Percentiles rank a stretch among this genome's conserved stretches.
These are phyloP conservation scores for Huso huso DNA, from an alignment of 2,797 vertebrate genomes.

Conservation along the genomic window DNA sequence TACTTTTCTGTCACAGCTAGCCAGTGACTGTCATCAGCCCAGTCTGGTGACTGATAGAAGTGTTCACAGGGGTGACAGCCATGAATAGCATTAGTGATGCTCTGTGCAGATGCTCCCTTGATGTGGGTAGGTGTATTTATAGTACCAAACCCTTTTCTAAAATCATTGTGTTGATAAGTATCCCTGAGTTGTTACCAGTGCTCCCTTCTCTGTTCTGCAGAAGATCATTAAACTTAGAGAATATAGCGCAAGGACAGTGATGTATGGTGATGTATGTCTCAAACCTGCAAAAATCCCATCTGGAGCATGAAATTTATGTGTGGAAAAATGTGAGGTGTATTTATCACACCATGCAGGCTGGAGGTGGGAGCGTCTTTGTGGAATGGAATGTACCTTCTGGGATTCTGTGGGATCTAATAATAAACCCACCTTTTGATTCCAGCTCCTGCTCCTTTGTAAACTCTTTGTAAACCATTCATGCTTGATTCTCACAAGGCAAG, in stretches of 20 bases:
- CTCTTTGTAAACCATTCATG: too few relatives aligned
- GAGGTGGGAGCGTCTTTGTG: neutral
- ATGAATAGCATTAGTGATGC: constrained; percentile 28
- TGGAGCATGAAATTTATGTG: constrained; percentile 43
- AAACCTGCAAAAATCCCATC: constrained; percentile 49
- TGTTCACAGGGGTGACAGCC: constrained; percentile 35
- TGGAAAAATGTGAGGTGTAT: neutral
- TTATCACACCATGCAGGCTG: neutral
- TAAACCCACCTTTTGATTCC: too few relatives aligned
- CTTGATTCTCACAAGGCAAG: too few relatives aligned
- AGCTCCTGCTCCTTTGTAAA: too few relatives aligned
- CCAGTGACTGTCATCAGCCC: constrained; percentile 22
- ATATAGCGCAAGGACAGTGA: constrained; percentile 42
- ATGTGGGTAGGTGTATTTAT: neutral
- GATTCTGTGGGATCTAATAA: too few relatives aligned
- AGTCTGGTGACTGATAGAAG: constrained; percentile 41
- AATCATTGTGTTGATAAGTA: constrained; percentile 55
- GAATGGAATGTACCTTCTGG: too few relatives aligned
- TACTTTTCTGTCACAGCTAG: constrained; percentile 19
- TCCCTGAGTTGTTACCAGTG: constrained; percentile 29
- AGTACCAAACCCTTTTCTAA: constrained; percentile 25
- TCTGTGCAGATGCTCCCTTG: neutral
- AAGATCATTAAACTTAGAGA: constrained; percentile 55
- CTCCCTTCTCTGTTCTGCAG: constrained; percentile 55
- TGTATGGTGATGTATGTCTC: constrained; percentile 1